These are phyloP conservation scores for Perodicticus potto DNA, from an alignment of 2,797 vertebrate species.

Conservation along the genomic window DNA sequence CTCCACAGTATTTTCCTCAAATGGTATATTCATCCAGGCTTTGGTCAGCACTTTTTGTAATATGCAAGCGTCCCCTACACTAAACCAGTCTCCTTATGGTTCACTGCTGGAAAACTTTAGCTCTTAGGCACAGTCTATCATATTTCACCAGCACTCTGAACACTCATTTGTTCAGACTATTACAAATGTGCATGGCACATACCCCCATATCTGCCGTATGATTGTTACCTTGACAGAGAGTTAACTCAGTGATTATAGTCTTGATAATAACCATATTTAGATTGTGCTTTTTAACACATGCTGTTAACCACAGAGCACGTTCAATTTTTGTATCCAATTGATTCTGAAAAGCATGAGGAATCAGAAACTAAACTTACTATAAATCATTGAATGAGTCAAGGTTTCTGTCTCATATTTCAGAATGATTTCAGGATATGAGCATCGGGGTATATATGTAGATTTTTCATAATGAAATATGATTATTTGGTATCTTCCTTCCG, in stretches of 20 bases:
- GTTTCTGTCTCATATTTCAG: slow-evolving; percentile 33
- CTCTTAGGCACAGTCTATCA: not conserved
- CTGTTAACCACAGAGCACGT: not conserved
- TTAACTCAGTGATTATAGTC: not conserved
- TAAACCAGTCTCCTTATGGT: not conserved
- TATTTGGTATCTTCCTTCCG: slow-evolving; percentile 2
- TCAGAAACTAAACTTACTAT: slow-evolving; percentile 8
- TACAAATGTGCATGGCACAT: not conserved
- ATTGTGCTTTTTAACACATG: not conserved
- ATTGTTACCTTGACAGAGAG: not conserved
- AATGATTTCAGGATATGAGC: slow-evolving; percentile 36
- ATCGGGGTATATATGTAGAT: slow-evolving; percentile 30
- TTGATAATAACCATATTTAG: not conserved
- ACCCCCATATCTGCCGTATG: not conserved
- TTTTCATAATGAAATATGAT: slow-evolving; percentile 53
- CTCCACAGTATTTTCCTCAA: not conserved
- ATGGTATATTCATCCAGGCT: no score
- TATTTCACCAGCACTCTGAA: not conserved
- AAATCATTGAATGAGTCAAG: not conserved
- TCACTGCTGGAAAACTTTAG: not conserved
- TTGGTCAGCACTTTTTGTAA: not conserved
- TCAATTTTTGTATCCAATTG: not conserved
- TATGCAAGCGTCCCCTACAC: not conserved
- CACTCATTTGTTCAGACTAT: not conserved
- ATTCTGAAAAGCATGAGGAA: not conserved